A percentile compares a stretch with the other conserved stretches of the same genome.
phyloP scores from a whole-genome alignment of 2,113 vertebrate genomes.

The Nymphicus hollandicus region DNA sequence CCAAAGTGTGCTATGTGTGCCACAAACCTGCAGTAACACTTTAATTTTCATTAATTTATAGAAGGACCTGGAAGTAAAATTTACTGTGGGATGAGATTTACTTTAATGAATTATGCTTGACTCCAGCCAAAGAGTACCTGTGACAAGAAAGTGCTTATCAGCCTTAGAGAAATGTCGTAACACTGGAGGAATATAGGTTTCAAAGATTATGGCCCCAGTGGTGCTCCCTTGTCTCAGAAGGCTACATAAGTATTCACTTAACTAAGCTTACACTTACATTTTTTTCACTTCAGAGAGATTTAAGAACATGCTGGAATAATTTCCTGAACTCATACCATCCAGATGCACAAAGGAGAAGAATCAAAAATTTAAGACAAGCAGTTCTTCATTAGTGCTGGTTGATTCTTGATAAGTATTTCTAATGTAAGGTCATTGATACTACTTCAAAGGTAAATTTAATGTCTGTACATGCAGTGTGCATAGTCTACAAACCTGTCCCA shows the following conservation, averaged over 20 bases:
- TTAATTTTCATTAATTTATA: not conserved
- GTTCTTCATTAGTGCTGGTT: not conserved
- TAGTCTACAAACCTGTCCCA: not conserved
- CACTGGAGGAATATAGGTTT: not conserved
- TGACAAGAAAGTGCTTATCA: not conserved
- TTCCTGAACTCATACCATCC: not conserved
- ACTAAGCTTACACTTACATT: not conserved
- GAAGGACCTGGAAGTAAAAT: not conserved
- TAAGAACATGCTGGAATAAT: not conserved
- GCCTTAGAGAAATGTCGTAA: not conserved
- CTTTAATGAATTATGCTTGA: not conserved
- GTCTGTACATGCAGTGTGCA: not conserved
- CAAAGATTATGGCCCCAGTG: not conserved
- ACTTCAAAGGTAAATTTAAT: not conserved
- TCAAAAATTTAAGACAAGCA: not conserved
- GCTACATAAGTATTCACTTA: not conserved
- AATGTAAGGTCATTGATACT: not conserved
- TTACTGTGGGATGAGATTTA: not conserved
- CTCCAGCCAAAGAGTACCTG: not conserved
- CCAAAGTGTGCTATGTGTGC: not conserved
- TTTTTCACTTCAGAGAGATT: not conserved
- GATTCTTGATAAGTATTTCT: not conserved
- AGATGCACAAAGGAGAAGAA: not conserved
- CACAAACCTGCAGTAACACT: not conserved
- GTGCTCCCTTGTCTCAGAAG: not conserved